Conservation (phyloP, 2,113 vertebrate species). For the Vireo altiloquus region DNA sequence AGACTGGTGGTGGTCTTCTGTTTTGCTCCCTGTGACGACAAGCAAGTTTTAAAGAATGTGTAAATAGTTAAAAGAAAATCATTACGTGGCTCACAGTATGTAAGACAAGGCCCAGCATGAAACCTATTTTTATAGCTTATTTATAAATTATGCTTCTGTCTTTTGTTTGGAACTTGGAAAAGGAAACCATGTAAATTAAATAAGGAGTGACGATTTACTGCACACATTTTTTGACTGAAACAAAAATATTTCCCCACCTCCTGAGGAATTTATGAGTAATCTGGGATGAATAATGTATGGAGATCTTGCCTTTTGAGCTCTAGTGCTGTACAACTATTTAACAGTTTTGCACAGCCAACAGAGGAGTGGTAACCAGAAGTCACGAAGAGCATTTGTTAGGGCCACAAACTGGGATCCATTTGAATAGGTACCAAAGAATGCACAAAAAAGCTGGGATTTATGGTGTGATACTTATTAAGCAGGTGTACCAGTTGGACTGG, state of each 20-base stretch:
- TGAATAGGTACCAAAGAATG: slow-evolving; percentile 1
- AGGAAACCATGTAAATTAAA: slow-evolving; percentile 6
- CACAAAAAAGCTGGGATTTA: background rate
- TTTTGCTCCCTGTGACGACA: background rate
- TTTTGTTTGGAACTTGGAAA: slow-evolving; percentile 1
- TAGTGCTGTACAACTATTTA: background rate
- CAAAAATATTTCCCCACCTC: background rate
- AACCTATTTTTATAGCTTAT: slow-evolving; percentile 7
- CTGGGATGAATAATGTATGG: background rate
- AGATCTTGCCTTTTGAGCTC: background rate
- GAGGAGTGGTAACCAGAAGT: background rate
- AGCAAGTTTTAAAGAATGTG: background rate
- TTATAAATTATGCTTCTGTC: background rate
- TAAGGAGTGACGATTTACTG: background rate
- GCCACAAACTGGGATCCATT: background rate
- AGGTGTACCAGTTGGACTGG: background rate
- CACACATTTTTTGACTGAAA: background rate
- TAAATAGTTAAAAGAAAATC: slow-evolving; percentile 33
- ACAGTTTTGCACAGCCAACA: background rate
- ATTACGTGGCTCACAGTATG: background rate
- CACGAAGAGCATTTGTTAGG: background rate
- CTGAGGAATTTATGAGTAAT: background rate
- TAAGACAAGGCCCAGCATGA: slow-evolving; percentile 23
- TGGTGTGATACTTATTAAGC: background rate
- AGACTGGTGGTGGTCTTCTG: background rate